These are phyloP conservation scores for Melanotaenia parkinsoni DNA, from an alignment of 2,797 vertebrate species.

Conservation along the genomic window DNA sequence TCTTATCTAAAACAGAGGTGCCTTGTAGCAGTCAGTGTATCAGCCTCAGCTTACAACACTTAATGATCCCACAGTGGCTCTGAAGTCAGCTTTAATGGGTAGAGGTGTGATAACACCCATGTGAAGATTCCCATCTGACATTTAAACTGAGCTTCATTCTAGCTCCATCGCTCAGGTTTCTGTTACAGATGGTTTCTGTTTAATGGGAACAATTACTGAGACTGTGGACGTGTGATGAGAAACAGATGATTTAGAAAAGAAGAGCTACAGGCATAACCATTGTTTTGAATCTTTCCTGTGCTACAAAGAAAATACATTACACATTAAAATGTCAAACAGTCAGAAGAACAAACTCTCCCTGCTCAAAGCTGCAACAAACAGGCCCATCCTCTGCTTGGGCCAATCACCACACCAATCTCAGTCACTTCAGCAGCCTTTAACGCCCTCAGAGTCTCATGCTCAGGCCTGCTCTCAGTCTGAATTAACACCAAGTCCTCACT, in stretches of 20 bases:
- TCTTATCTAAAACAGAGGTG: slow-evolving; percentile 48
- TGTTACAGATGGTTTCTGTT: slow-evolving; percentile 52
- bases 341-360: slow-evolving; percentile 30
- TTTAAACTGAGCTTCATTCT: slow-evolving; percentile 56
- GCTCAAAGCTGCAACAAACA: slow-evolving; percentile 29
- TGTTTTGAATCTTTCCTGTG: neutral
- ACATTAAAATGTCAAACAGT: slow-evolving; percentile 20
- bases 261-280: slow-evolving; percentile 9
- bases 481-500: slow-evolving; percentile 76
- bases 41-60: slow-evolving; percentile 41
- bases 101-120: slow-evolving; percentile 69
- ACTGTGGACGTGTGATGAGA: slow-evolving; percentile 42
- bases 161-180: slow-evolving; percentile 51
- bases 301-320: slow-evolving; percentile 2
- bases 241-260: slow-evolving; percentile 41
- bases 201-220: slow-evolving; percentile 62
- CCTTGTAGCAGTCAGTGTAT: slow-evolving; percentile 43
- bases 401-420: slow-evolving; percentile 74
- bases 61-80: slow-evolving; percentile 63
- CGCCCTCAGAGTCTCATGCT: slow-evolving; percentile 70
- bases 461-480: slow-evolving; percentile 67
- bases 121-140: slow-evolving; percentile 67
- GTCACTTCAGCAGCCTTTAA: slow-evolving; percentile 64
- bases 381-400: slow-evolving; percentile 54
- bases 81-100: slow-evolving; percentile 66